Evolutionary conservation across 1,140 invertebrate species (phyloP).

Genomic region (Oncopodura yosiiana): DNA sequence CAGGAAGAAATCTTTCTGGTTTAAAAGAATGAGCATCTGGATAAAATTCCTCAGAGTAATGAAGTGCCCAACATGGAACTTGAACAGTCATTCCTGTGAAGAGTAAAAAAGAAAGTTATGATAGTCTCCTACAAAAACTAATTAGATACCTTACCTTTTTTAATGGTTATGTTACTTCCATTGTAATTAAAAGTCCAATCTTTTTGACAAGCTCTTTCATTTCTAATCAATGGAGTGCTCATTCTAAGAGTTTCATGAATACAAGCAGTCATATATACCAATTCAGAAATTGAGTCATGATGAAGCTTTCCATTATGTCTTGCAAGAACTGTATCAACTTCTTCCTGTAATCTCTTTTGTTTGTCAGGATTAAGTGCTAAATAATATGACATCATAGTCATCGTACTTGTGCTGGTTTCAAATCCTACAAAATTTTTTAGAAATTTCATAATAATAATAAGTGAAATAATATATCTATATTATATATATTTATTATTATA

Average conservation of each 20-base stretch:
- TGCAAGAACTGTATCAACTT: slow-evolving; percentile 31
- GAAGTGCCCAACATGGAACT: slow-evolving; percentile 9
- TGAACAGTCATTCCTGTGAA: slow-evolving; percentile 4
- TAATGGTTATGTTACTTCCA: slow-evolving; percentile 38
- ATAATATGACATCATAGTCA: slow-evolving; percentile 30
- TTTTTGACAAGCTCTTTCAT: slow-evolving; percentile 24
- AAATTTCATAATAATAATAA: background rate
- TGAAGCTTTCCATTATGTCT: slow-evolving; percentile 28
- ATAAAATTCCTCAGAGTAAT: slow-evolving; percentile 16
- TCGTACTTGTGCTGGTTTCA: slow-evolving; percentile 31
- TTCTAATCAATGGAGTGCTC: slow-evolving; percentile 17
- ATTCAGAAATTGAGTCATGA: slow-evolving; percentile 27
- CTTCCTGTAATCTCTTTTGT: slow-evolving; percentile 31
- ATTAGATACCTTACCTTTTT: slow-evolving; percentile 10
- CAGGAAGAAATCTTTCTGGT: slow-evolving; percentile 22
- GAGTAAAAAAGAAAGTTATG: too few species aligned
- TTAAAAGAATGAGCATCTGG: slow-evolving; percentile 15
- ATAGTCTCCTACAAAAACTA: too few species aligned
- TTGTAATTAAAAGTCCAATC: slow-evolving; percentile 43
- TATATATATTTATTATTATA: background rate
- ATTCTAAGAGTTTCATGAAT: slow-evolving; percentile 33
- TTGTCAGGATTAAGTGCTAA: slow-evolving; percentile 27
- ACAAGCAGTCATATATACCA: slow-evolving; percentile 32
- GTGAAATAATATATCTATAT: background rate
- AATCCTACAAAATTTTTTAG: slow-evolving; percentile 23